phyloP scores from a whole-genome alignment of 2,888 invertebrate genomes.

The Pterostichus madidus region DNA sequence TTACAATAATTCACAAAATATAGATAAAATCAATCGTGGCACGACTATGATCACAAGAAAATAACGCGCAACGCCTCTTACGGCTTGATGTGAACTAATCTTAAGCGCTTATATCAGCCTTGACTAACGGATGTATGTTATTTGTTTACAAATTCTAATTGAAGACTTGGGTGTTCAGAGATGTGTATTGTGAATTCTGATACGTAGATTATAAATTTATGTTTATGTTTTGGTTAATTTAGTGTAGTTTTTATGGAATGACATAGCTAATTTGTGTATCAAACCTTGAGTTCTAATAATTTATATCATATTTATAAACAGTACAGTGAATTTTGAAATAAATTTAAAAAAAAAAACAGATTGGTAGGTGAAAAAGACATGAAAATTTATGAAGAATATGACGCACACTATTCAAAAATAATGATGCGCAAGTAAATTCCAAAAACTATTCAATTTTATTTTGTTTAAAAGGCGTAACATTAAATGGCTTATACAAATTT shows the following conservation, averaged over 20 bases:
- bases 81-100: background rate
- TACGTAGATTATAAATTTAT: slow-evolving; percentile 26
- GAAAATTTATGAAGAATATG: slow-evolving; percentile 14
- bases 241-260: background rate
- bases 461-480: slow-evolving; percentile 4
- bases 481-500: slow-evolving; percentile 23
- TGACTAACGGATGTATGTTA: slow-evolving; percentile 16
- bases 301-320: background rate
- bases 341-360: background rate
- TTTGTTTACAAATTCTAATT: slow-evolving; percentile 17
- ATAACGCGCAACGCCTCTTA: too few relatives aligned
- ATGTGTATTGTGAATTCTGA: slow-evolving; percentile 7
- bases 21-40: too few relatives aligned
- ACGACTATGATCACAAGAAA: too few relatives aligned
- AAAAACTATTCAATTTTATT: slow-evolving; percentile 33
- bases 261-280: background rate
- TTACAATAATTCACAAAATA: too few relatives aligned
- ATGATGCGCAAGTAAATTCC: background rate
- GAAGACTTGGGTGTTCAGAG: background rate
- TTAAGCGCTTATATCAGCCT: background rate
- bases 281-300: slow-evolving; percentile 2
- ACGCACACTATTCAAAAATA: background rate
- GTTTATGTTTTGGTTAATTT: slow-evolving; percentile 33
- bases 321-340: background rate
- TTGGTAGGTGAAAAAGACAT: background rate